These are phyloP conservation scores for Zeugodacus cucurbitae DNA, from an alignment of 1,140 invertebrate genomes.

Conservation along the genomic window DNA sequence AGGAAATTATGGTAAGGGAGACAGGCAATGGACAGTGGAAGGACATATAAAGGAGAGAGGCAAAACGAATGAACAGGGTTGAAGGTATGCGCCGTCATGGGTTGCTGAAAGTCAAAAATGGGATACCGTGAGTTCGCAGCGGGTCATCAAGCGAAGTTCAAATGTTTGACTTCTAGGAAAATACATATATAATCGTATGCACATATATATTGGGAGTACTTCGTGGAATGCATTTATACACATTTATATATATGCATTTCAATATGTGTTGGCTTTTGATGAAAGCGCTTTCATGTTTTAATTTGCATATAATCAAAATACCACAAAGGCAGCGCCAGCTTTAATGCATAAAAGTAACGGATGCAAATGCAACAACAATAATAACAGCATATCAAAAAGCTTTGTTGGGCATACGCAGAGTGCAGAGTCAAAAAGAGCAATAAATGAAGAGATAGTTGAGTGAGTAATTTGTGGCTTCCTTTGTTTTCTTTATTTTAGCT, in stretches of 20 bases:
- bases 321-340: neutral
- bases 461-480: slow-evolving; percentile 6
- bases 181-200: neutral
- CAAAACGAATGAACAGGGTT: neutral
- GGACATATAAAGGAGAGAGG: neutral
- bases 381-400: neutral
- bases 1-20: neutral
- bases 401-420: neutral
- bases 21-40: neutral
- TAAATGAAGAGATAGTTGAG: neutral
- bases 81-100: neutral
- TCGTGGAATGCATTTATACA: neutral
- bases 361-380: neutral
- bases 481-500: neutral
- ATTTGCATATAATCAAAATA: slow-evolving; percentile 14
- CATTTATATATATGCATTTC: neutral
- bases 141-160: no score
- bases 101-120: no score
- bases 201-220: neutral
- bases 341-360: neutral
- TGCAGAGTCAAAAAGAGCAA: neutral
- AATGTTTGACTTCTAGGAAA: neutral
- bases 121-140: neutral
- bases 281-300: neutral
- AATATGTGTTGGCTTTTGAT: neutral